Evolutionary conservation across 2,113 vertebrate genomes (phyloP).

Genomic region (Haplochromis vanheusdeni): DNA sequence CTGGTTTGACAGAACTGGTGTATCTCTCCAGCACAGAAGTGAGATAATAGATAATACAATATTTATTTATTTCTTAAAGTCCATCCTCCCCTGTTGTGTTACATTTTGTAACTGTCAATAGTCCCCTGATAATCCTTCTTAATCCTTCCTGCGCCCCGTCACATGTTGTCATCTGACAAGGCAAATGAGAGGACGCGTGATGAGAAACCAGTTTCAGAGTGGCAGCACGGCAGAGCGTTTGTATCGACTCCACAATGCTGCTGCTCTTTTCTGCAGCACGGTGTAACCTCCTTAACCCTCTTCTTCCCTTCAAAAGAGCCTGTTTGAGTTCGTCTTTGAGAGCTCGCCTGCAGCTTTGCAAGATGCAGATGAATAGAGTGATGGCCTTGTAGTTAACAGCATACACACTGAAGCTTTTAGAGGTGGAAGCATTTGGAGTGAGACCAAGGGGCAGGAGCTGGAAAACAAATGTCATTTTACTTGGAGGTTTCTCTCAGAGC

Average conservation of each 20-base stretch:
- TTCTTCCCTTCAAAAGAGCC: background rate
- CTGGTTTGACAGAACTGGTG: background rate
- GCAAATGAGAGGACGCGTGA: background rate
- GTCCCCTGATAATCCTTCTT: background rate
- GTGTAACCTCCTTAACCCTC: background rate
- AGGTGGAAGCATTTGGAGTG: background rate
- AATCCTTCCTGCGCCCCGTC: background rate
- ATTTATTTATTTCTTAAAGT: background rate
- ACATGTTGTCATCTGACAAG: background rate
- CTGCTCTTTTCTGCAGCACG: slow-evolving; percentile 18
- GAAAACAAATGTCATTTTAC: background rate
- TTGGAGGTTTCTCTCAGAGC: background rate
- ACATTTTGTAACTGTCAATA: background rate
- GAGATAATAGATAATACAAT: background rate
- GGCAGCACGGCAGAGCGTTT: background rate
- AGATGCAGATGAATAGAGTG: background rate
- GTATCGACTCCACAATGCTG: background rate
- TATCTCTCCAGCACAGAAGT: background rate
- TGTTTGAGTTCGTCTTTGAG: background rate
- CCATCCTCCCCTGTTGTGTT: background rate
- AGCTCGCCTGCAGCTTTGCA: background rate
- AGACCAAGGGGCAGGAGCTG: background rate
- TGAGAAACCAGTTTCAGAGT: background rate
- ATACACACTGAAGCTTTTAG: background rate
- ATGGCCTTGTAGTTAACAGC: slow-evolving; percentile 4